phyloP scores from a whole-genome alignment of 37 sponge, comb jelly and placozoan genomes.

The Lycopodina hypogea region DNA sequence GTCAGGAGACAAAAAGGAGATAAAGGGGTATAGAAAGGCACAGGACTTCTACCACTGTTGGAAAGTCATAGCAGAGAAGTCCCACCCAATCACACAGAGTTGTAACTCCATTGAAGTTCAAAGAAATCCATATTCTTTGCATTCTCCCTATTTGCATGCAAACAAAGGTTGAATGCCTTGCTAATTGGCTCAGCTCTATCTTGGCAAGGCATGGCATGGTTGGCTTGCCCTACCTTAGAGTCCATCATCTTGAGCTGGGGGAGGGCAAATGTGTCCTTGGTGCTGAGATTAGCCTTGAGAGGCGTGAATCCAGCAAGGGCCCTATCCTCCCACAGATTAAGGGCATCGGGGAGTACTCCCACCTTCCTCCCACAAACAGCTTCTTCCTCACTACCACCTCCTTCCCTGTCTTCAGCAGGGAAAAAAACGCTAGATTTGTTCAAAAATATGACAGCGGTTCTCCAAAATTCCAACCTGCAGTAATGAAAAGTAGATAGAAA shows the following conservation, averaged over 20 bases:
- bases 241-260: constrained; percentile 13
- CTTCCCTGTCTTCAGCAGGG: neutral
- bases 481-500: neutral
- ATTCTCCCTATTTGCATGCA: neutral
- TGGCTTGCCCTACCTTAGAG: constrained; percentile 1
- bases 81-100: no score
- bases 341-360: neutral
- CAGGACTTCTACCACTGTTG: neutral
- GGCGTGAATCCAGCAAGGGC: constrained; percentile 63
- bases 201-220: neutral
- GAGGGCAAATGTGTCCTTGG: constrained; percentile 27
- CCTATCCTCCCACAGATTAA: constrained; percentile 63
- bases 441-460: constrained; percentile 2
- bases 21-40: neutral
- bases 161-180: neutral
- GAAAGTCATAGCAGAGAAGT: neutral
- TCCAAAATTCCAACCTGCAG: constrained; percentile 39
- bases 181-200: neutral
- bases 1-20: neutral
- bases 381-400: no score
- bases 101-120: neutral
- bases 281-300: constrained; percentile 16
- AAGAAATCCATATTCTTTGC: neutral
- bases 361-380: no score
- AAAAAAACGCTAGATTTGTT: constrained; percentile 7